Base-by-base conservation (phyloP, 2,113 vertebrate species). In the Cricetomys ansorgei region DNA sequence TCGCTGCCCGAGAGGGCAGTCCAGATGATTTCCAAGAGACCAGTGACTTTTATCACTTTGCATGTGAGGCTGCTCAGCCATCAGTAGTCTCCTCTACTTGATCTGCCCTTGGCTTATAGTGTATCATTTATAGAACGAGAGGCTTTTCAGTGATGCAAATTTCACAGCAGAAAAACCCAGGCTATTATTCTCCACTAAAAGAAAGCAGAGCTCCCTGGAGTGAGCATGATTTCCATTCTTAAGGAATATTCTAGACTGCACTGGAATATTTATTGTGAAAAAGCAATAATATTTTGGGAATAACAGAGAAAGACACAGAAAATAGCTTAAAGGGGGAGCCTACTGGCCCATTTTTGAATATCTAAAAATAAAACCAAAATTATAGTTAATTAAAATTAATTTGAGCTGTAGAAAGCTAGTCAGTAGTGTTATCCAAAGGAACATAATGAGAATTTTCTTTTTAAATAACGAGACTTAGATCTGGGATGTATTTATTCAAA, bases 401-500 rank as follows among this genome's bases (percentile, higher is more conserved):
- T 95, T 59, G 64, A 79, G 64, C 91, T 57, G 48, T 79, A 50
- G 67, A 88, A 69, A 94, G 27, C 21, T 45, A 57, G 37, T 84
- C 69, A 79, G 50, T 55, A 79, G 64, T 5, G 73, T 59, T 45
- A 75, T 84, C 86, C 48, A 89, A 94, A 89, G 64, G 94, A 80
- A 87, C 89, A 37, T 40, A 81, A 87, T 34, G 21, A 92, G 45
- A 96, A 53, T 91, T 91, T 96, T 90, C 73, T 75, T 97, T 92
- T 92, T 31, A 73, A 75, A 31, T 69, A 92, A 34, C 7, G 86
- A 73, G n/a, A 87, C 31, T 67, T 85, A 79, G 45, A 65, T 89
- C 43, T 55, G 17, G 29, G 4, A 25, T 88, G 37, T 59, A 88
- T 93, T 91, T 96, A 75, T 62, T 92, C 37, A 94, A 55, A 89